Conservation (phyloP, 2,113 vertebrate genomes). For the Tenebrosternarchus preto region DNA sequence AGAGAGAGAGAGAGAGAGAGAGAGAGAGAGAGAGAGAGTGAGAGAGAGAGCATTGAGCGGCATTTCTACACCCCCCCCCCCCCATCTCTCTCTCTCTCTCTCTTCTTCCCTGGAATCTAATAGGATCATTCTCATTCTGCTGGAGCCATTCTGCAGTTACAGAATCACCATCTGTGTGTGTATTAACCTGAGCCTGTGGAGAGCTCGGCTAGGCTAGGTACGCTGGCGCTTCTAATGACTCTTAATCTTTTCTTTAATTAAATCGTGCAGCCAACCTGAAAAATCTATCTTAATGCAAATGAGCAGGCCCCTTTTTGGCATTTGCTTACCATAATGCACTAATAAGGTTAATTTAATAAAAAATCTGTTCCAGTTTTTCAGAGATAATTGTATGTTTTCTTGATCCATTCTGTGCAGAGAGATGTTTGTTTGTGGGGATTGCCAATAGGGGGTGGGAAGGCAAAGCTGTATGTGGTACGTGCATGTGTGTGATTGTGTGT, state of each 20-base stretch:
- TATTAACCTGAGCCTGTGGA: constrained; percentile 99
- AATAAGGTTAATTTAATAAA: constrained; percentile 99
- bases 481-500: constrained; percentile 10
- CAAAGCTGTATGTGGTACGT: constrained; percentile 29
- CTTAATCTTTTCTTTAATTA: constrained; percentile 99
- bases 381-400: constrained; percentile 99
- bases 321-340: constrained; percentile 99
- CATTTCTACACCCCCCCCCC: constrained; percentile 2
- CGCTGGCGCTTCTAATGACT: constrained; percentile 99
- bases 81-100: constrained; percentile 13
- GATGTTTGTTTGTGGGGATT: constrained; percentile 70
- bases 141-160: constrained; percentile 99
- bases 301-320: constrained; percentile 98
- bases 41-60: constrained; percentile 10
- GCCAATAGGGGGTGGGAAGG: constrained; percentile 45
- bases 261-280: constrained; percentile 99
- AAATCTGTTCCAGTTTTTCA: constrained; percentile 98
- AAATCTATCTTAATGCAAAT: constrained; percentile 99
- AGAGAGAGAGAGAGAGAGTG: neutral
- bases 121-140: constrained; percentile 99
- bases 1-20: too few relatives aligned
- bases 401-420: constrained; percentile 80
- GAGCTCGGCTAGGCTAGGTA: constrained; percentile 99
- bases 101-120: constrained; percentile 83
- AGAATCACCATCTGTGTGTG: constrained; percentile 99